Evolutionary conservation across 2,888 invertebrate genomes (phyloP).

Genomic region (Eupithecia abbreviata): DNA sequence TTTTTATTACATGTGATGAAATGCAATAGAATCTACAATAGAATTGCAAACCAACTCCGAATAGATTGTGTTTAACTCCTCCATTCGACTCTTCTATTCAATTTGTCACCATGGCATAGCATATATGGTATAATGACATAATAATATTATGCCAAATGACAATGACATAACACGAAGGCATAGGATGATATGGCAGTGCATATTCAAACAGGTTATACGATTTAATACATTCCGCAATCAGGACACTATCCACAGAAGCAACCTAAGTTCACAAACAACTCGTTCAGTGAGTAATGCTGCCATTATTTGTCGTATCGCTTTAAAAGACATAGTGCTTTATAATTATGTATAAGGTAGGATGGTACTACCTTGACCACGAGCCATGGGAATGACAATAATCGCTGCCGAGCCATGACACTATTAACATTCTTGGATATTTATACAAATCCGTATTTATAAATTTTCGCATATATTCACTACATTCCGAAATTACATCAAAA

Average conservation of each 20-base stretch:
- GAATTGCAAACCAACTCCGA: neutral
- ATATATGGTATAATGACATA: neutral
- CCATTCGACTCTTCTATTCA: neutral
- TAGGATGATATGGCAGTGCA: constrained; percentile 53
- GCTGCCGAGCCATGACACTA: constrained; percentile 70
- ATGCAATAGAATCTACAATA: neutral
- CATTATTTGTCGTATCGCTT: neutral
- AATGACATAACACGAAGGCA: constrained; percentile 59
- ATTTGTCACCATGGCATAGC: neutral
- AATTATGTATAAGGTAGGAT: constrained; percentile 50
- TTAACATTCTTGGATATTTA: constrained; percentile 57
- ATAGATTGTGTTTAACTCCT: neutral
- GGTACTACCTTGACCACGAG: constrained; percentile 74
- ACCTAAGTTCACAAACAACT: neutral
- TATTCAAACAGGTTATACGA: constrained; percentile 53
- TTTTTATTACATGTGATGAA: neutral
- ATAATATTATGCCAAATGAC: constrained; percentile 5
- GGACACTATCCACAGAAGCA: constrained; percentile 13
- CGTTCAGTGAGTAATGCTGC: neutral
- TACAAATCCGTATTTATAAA: constrained; percentile 26
- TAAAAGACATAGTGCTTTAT: constrained; percentile 12
- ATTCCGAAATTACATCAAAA: constrained; percentile 39
- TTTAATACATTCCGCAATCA: neutral
- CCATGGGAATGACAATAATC: constrained; percentile 56
- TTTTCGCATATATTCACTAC: constrained; percentile 42